Evolutionary conservation across 2,888 invertebrate genomes (phyloP), one percentile per base, ranked within the genome.

Genomic region (Chironomus tentans): DNA sequence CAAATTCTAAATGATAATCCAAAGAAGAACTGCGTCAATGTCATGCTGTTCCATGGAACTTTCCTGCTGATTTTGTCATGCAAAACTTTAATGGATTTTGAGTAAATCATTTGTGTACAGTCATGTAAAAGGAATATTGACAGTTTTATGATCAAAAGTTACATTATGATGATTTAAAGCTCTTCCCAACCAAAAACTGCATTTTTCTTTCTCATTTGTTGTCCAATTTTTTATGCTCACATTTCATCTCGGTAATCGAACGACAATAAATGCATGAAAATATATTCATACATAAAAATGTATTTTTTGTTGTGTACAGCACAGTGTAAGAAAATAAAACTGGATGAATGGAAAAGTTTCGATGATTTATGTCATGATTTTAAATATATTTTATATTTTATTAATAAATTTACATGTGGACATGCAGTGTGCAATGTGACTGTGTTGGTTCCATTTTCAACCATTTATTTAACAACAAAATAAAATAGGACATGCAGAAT

Each of bases 291-390:
- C 7, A 38, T 38, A 56, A 56, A n/a, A 15, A 15, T 56, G 18
- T 0, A 56, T 50, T 50, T n/a, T 50, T n/a, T n/a, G 2, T 13
- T 10, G 4, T 7, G 5, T 21, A 62, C 10, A 18, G 5, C 18
- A 22, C 28, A 38, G 38, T 38, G 38, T 38, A 38, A 38, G 38
- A 38, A 38, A 38, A 38, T 38, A 38, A 38, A 38, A 38, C 38
- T 38, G 38, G 38, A 38, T 38, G 38, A 38, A 38, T 38, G 38
- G 38, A 38, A 38, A 38, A 38, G 38, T 47, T 48, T 47, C 56
- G 71, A 71, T 71, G 71, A 71, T 71, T 71, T 71, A 71, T 71
- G 71, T 71, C 71, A 71, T 22, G 50, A 71, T 71, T 71, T 71
- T 71, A 71, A 38, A 71, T 71, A 50, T 71, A 21, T 65, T 24